Evolutionary conservation across 2,113 vertebrate species (phyloP), one percentile per base, ranked within the genome.

Genomic region (Neoarius graeffei): DNA sequence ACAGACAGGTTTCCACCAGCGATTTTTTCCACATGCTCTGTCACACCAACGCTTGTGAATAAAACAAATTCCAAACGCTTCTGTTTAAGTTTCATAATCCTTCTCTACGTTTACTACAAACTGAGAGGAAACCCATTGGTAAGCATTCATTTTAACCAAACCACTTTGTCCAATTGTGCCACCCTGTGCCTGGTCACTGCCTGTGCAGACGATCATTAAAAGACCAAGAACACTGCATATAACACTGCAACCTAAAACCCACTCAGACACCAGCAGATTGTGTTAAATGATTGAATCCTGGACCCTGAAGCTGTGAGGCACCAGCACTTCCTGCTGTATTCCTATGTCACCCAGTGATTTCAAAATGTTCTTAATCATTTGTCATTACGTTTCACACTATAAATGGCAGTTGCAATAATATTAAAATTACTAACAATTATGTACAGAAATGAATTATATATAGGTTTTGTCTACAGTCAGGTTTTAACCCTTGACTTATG

Each of bases 141-240:
- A 59, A 19, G 54, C 7, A 9, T 57, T 30, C 0, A 10, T 80
- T 80, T 80, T 56, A 57, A 57, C 77, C 52, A 27, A 80, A 56
- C 15, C 54, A 57, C 4, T 59, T 81, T 81, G 80, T 81, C 60
- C 80, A 81, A 81, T 59, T 81, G 77, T 81, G 54, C 77, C 77
- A 57, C 77, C 77, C 56, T 81, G 80, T 81, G 80, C 56, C 56
- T 42, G 25, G 27, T 60, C 27, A 60, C 27, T 81, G 57, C 56
- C 80, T 81, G 17, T 60, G 57, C 79, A 81, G 52, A 30, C 2
- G 10, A 50, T 54, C 76, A 56, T 20, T 27, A 59, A 57, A 81
- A 59, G 10, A 35, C 77, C 54, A 30, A 57, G 54, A 81, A 19
- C 30, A 80, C 42, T 42, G 52, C 10, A 54, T 54, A 13, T 5